Conservation (phyloP, 2,797 vertebrate genomes). For the Pangasius djambal region DNA sequence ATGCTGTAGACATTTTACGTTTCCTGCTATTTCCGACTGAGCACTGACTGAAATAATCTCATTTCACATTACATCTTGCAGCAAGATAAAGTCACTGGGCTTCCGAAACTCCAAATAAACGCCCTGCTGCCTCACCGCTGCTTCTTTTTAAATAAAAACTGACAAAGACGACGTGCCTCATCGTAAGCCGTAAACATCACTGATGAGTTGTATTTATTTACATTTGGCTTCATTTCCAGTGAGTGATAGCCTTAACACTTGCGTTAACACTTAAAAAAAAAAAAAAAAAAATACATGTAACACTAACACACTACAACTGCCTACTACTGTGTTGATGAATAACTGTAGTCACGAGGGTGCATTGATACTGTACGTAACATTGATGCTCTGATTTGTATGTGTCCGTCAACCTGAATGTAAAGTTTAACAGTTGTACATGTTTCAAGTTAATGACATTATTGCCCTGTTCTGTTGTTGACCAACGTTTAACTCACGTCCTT, state of each 20-base stretch:
- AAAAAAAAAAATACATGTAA: not conserved
- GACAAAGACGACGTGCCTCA: not conserved
- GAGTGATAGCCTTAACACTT: not conserved
- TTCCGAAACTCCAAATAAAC: not conserved
- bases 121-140: not conserved
- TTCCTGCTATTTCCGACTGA: not conserved
- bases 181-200: not conserved
- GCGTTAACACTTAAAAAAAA: not conserved
- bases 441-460: not conserved
- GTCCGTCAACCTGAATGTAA: conserved; percentile 1
- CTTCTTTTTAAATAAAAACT: not conserved
- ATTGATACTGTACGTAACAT: conserved; percentile 20
- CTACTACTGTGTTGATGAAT: not conserved
- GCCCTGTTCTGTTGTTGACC: not conserved
- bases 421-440: not conserved
- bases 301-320: conserved; percentile 11
- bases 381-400: not conserved
- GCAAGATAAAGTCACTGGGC: no score
- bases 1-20: not conserved
- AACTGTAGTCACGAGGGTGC: conserved; percentile 33
- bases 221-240: not conserved
- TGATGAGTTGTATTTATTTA: not conserved
- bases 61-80: not conserved
- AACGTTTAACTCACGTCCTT: not conserved
- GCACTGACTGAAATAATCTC: not conserved